Base-by-base conservation (phyloP, 2,888 invertebrate genomes). In the Pasiphila rectangulata region DNA sequence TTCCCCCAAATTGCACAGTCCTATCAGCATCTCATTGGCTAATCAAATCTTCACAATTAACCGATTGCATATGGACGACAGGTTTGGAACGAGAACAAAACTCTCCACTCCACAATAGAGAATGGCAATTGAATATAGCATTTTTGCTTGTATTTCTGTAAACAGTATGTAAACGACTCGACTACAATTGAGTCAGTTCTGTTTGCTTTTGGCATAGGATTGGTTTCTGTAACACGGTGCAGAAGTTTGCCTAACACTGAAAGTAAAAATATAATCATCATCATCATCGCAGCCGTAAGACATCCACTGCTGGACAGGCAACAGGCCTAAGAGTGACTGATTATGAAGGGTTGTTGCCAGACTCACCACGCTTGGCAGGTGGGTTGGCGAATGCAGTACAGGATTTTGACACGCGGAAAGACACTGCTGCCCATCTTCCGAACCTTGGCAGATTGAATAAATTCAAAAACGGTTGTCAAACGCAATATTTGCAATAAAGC, bases 101-200 rank as follows among this genome's bases (percentile, higher is more conserved):
- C 27, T 15, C 40, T 27, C 29, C 41, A 17, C 46, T 41, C 39
- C 30, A 61, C 57, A 63, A 60, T 57, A 52, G 60, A 54, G 63
- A 61, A 71, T 66, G 49, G 59, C 62, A 63, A 64, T 65, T 63
- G 69, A 64, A 61, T 64, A 63, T 61, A 54, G 59, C 51, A 64
- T 63, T 75, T 75, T 75, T 70, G 72, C 67, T 81, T 71, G 61
- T 82, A 61, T 83, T 77, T 81, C 72, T 79, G 83, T 79, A 79
- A 84, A 84, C 76, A 82, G 72, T 80, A 82, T 83, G 83, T 83
- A 83, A 84, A 83, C 83, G 82, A 83, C 67, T 64, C 69, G 72
- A 71, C 67, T 75, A 73, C 75, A 74, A 70, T 70, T 57, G 72
- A 75, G 70, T 74, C 72, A 61, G 69, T 68, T 69, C 68, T 81